Evolutionary conservation across 2,113 vertebrate genomes (phyloP), one percentile per base, ranked within the genome.

Genomic region (Ameiurus melas): DNA sequence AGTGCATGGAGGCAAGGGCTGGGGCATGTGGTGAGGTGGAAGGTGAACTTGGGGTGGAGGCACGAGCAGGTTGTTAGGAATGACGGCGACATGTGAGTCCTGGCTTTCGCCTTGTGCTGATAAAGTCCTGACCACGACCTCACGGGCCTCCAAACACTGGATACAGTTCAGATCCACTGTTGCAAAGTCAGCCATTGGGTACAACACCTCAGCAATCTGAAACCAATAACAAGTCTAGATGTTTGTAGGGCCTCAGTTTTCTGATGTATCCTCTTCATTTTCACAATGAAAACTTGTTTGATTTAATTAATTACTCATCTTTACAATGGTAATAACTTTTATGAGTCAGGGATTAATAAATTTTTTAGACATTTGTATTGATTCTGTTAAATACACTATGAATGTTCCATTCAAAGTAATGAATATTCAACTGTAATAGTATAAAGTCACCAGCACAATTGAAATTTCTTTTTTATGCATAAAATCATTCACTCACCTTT

Each of bases 21-120:
- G 86, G 20, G 95, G 95, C 94, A 92, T 85, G 84, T 95, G 93
- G 91, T 70, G 86, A 55, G 90, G 94, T 92, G 94, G 94, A 93
- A 95, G 95, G 87, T 93, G 95, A 91, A 91, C 94, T 83, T 91
- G 92, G 60, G 14, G 66, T 0, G 96, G 97, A 96, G 97, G 97
- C 96, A 97, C 96, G 94, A 99, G 97, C 92, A 99, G 96, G 92
- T 97, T 96, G 4, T 95, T 92, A 89, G 98, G 97, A 89, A 99
- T 95, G 93, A 93, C 89, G 85, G 96, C 97, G 6, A 90, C 91
- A 27, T 89, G 86, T 0, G 98, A 98, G 94, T 99, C 98, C 91
- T 96, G 91, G 2, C 98, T 99, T 89, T 99, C 98, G 39, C 98
- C 98, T 93, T 99, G 98, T 0, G 93, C 94, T 0, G 97, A 99